A percentile compares a stretch with the other conserved stretches of the same genome.
These are phyloP conservation scores for Lethrus apterus DNA, from an alignment of 1,140 invertebrate genomes.

Conservation along the genomic window DNA sequence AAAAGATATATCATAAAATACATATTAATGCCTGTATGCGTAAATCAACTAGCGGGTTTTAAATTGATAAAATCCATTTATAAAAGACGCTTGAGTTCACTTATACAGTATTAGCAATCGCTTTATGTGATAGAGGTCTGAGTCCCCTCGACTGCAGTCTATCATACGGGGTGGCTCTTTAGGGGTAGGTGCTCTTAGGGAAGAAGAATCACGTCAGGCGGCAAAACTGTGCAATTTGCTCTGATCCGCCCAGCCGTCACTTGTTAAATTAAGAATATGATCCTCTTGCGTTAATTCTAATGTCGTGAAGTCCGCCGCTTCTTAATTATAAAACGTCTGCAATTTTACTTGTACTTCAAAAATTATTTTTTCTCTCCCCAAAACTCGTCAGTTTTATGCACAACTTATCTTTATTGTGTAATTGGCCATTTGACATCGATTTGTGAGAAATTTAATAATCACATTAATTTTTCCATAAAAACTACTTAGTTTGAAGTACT, in stretches of 20 bases:
- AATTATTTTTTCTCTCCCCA: too few relatives aligned
- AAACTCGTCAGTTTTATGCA: too few relatives aligned
- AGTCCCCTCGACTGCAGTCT: conserved; percentile 31
- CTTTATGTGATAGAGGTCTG: conserved; percentile 35
- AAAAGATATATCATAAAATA: conserved; percentile 16
- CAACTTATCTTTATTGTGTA: too few relatives aligned
- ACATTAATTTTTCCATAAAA: too few relatives aligned
- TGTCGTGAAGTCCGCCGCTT: too few relatives aligned
- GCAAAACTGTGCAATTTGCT: conserved; percentile 32
- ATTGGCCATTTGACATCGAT: too few relatives aligned
- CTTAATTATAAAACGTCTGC: too few relatives aligned
- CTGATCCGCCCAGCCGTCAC: conserved; percentile 29
- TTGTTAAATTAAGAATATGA: conserved; percentile 39
- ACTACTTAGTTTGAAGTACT: too few relatives aligned
- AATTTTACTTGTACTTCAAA: too few relatives aligned
- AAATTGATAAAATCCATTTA: conserved; percentile 44
- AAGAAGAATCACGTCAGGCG: conserved; percentile 32
- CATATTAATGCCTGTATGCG: conserved; percentile 20
- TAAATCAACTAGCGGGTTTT: conserved; percentile 36
- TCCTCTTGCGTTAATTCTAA: too few relatives aligned
- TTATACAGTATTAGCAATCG: conserved; percentile 41
- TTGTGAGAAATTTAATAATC: too few relatives aligned
- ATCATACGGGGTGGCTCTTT: conserved; percentile 24
- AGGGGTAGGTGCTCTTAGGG: conserved; percentile 2
- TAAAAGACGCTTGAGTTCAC: conserved; percentile 40